Base-by-base conservation (phyloP, 2,113 vertebrate genomes). In the Arvicanthis niloticus region DNA sequence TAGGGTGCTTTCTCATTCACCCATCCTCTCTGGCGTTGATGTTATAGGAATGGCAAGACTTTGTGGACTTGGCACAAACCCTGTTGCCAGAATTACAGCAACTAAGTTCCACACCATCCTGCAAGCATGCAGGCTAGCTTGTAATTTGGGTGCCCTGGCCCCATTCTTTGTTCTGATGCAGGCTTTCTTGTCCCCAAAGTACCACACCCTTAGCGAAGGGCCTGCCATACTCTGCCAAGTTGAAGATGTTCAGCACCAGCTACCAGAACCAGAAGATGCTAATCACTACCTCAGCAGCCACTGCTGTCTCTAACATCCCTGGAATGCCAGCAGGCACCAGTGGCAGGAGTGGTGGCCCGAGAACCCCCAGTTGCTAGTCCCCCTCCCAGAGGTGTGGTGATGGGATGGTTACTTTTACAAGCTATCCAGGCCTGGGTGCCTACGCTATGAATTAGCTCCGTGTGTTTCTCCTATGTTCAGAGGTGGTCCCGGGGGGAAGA, bases 281-380 rank as follows among this genome's bases (percentile, higher is more conserved):
- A 75, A 97, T 95, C 98, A 98, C 98, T 98, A 98, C 98, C 98
- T 99, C 98, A 98, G 98, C 97, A 96, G 84, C 96, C 80, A 58
- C 89, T 68, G 93, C 85, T 90, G 53, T 96, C 96, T 89, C 91
- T 88, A 78, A 58, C 97, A 75, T 86, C 37, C 72, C 88, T 93
- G 91, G 77, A 78, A 42, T 1, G 13, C 68, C 45, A 37, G 91
- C 58, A 24, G 88, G 17, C 7, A 42, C 58, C 80, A 34, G 68
- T n/a, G 62, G 87, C 0, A 51, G 72, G 86, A 77, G 58, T 10
- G 13, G 8, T 37, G 7, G 93, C n/a, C 60, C 1, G 70, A 42
- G 72, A 31, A 2, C 1, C 51, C 45, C 0, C 2, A 9, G 60
- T 68, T 34, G 45, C 68, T 11, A 0, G 2, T 1, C n/a, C 70